Percentiles rank a stretch among this genome's conserved stretches.
Conservation (phyloP, 2,888 invertebrate genomes). For the Phengaris arion region DNA sequence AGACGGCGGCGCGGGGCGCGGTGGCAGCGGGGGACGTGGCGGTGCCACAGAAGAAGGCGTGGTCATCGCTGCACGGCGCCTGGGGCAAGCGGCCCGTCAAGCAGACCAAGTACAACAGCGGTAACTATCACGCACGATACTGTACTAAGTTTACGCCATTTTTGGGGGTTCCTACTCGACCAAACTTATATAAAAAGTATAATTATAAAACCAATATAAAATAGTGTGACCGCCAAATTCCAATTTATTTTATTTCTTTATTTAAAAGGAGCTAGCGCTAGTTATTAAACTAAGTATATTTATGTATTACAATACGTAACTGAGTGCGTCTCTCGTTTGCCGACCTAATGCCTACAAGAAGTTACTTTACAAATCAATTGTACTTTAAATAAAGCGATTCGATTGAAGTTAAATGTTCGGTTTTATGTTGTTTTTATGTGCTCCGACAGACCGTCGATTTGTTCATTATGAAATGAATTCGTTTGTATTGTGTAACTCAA, state of each 20-base stretch:
- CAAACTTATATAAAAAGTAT: too few species aligned
- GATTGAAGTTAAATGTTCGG: conserved; percentile 5
- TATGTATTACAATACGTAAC: not conserved
- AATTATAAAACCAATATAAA: too few species aligned
- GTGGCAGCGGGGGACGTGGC: conserved; percentile 43
- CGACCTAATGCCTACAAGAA: not conserved
- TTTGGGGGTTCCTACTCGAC: too few species aligned
- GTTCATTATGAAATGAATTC: conserved; percentile 13
- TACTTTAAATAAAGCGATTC: not conserved
- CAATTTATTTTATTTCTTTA: too few species aligned
- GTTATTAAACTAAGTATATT: too few species aligned
- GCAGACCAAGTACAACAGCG: conserved; percentile 58
- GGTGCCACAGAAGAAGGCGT: conserved; percentile 80
- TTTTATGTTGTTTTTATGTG: conserved; percentile 16
- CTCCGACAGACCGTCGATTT: not conserved
- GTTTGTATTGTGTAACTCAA: not conserved
- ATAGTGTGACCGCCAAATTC: too few species aligned
- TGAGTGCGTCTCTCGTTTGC: not conserved
- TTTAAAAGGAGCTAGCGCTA: too few species aligned
- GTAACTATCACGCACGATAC: conserved; percentile 44
- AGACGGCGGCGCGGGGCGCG: conserved; percentile 20
- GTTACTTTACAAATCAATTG: conserved; percentile 2
- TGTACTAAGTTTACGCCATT: too few species aligned
- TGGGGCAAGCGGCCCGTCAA: conserved; percentile 86
- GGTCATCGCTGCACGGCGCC: conserved; percentile 85